Percentiles rank a stretch among this genome's conserved stretches.
phyloP scores from a whole-genome alignment of 2,888 invertebrate species.

The Parapristionchus giblindavisi region DNA sequence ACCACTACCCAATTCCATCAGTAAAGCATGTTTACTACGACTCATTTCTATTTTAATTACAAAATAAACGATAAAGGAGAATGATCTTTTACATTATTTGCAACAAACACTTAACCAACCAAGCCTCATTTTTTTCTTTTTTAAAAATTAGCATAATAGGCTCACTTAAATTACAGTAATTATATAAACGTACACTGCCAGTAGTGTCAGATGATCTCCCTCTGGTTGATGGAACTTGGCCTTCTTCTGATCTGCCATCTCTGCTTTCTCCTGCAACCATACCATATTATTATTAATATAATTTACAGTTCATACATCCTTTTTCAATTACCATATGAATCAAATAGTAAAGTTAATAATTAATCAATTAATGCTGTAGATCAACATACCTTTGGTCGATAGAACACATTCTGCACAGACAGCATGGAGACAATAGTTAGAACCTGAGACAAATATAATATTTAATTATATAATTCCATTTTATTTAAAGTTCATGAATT shows the following conservation, averaged over 20 bases:
- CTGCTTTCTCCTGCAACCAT: constrained; percentile 85
- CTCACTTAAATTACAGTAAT: neutral
- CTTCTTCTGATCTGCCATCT: constrained; percentile 96
- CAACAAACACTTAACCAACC: too few species aligned
- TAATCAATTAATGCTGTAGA: neutral
- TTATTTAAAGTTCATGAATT: too few species aligned
- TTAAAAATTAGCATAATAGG: neutral
- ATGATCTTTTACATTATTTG: too few species aligned
- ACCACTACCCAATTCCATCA: too few species aligned
- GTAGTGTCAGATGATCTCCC: constrained; percentile 93
- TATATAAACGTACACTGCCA: constrained; percentile 79
- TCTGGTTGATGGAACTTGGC: constrained; percentile 99
- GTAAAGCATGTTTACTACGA: too few species aligned
- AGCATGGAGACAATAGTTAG: constrained; percentile 98
- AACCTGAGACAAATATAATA: too few species aligned
- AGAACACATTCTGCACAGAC: constrained; percentile 98
- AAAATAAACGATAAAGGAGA: too few species aligned
- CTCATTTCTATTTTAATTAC: too few species aligned
- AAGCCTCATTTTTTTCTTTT: neutral
- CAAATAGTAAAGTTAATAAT: neutral
- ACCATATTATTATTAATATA: neutral
- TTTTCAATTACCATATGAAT: neutral
- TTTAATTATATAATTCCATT: too few species aligned
- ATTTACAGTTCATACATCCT: neutral
- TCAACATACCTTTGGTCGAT: constrained; percentile 75